A percentile compares a stretch with the other conserved stretches of the same genome.
Evolutionary conservation across 2,113 vertebrate genomes (phyloP).

Genomic region (Carassius auratus): DNA sequence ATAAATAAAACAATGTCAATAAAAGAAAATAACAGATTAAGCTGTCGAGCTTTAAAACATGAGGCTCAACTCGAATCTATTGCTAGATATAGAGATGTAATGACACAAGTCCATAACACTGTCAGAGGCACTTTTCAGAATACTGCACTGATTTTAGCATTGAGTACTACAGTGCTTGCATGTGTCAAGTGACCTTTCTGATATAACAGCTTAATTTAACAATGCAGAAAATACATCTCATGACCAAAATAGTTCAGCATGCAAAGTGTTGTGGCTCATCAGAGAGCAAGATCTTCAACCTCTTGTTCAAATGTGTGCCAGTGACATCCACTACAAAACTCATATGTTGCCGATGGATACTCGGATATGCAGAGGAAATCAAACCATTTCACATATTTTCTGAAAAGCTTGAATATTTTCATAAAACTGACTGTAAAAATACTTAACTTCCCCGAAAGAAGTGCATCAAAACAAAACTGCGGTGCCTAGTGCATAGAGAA

Average conservation of each 20-base stretch:
- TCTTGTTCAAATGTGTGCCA: not conserved
- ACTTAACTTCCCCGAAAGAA: not conserved
- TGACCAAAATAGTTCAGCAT: not conserved
- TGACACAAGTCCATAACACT: conserved; percentile 8
- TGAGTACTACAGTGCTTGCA: not conserved
- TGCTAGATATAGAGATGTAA: conserved; percentile 18
- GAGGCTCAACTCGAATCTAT: conserved; percentile 28
- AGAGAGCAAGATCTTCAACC: too few relatives aligned
- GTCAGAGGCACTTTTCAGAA: conserved; percentile 31
- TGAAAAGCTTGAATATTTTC: not conserved
- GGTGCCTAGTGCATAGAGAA: not conserved
- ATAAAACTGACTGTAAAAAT: not conserved
- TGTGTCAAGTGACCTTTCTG: not conserved
- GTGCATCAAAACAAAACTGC: not conserved
- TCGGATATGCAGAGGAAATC: not conserved
- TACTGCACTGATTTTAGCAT: not conserved
- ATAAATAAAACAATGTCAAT: conserved; percentile 46
- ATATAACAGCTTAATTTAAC: not conserved
- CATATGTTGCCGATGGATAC: not conserved
- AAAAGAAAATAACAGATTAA: conserved; percentile 9
- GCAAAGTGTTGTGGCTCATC: not conserved
- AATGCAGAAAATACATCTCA: not conserved
- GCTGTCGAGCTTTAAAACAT: not conserved
- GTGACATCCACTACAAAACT: not conserved
- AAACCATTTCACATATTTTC: not conserved